Percentiles rank a stretch among this genome's conserved stretches.
phyloP scores from a whole-genome alignment of 2,888 invertebrate genomes.

The Matsumyia berberina region DNA sequence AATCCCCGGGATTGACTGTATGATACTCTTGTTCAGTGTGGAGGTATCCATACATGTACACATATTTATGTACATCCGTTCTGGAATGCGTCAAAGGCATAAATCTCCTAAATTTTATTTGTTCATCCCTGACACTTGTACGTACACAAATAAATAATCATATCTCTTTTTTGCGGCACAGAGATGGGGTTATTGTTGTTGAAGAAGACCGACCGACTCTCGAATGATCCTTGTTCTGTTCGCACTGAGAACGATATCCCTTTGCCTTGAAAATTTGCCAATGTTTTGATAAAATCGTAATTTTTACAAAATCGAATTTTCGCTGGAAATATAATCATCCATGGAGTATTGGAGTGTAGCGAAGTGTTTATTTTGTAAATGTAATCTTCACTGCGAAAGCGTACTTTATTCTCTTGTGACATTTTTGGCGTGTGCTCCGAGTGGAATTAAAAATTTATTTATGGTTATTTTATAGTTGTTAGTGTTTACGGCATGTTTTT shows the following conservation, averaged over 20 bases:
- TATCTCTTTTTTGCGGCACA: slow-evolving; percentile 29
- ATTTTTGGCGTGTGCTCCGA: slow-evolving; percentile 1
- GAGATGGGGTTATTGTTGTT: slow-evolving; percentile 46
- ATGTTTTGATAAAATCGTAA: slow-evolving; percentile 66
- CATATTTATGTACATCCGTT: slow-evolving; percentile 10
- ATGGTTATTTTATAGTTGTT: neutral
- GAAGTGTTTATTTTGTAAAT: slow-evolving; percentile 58
- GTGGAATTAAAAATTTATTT: slow-evolving; percentile 4
- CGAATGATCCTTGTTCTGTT: slow-evolving; percentile 49
- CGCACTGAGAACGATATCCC: slow-evolving; percentile 22
- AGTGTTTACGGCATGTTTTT: too few relatives aligned
- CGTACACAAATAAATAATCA: slow-evolving; percentile 71
- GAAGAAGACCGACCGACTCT: slow-evolving; percentile 6
- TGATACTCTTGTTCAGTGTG: slow-evolving; percentile 40
- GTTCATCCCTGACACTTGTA: slow-evolving; percentile 72
- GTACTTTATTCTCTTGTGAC: slow-evolving; percentile 11
- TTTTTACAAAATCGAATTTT: slow-evolving; percentile 62
- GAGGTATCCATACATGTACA: slow-evolving; percentile 40
- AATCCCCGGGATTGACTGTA: slow-evolving; percentile 41
- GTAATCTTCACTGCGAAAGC: slow-evolving; percentile 27
- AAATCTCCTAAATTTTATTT: slow-evolving; percentile 73
- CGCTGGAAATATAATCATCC: slow-evolving; percentile 22
- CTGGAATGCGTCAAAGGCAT: slow-evolving; percentile 73
- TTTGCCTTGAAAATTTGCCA: slow-evolving; percentile 68
- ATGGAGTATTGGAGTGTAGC: slow-evolving; percentile 26